Evolutionary conservation across 2,113 vertebrate genomes (phyloP).

Genomic region (Oreotrochilus melanogaster): DNA sequence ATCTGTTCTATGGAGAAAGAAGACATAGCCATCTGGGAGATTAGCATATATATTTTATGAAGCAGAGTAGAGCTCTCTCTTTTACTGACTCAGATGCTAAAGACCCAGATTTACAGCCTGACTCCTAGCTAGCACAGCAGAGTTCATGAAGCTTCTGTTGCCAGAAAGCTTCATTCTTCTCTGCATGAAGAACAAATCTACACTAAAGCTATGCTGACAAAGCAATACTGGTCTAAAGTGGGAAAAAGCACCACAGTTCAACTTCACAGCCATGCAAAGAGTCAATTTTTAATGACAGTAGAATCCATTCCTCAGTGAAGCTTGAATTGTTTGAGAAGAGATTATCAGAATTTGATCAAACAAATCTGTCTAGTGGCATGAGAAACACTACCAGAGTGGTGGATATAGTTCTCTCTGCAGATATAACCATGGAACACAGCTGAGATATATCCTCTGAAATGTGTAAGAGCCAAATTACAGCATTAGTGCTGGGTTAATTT

Average conservation of each 20-base stretch:
- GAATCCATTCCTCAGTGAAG: background rate
- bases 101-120: slow-evolving; percentile 46
- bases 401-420: background rate
- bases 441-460: background rate
- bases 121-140: background rate
- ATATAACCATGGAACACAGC: background rate
- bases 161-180: no score
- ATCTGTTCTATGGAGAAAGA: slow-evolving; percentile 52
- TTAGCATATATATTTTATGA: slow-evolving; percentile 72
- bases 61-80: slow-evolving; percentile 23
- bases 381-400: background rate
- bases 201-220: background rate
- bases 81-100: slow-evolving; percentile 32
- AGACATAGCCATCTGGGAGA: slow-evolving; percentile 60
- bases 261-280: background rate
- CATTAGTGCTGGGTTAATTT: background rate
- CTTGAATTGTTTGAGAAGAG: background rate
- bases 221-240: background rate
- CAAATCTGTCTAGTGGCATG: background rate
- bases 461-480: background rate
- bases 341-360: background rate
- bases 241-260: background rate
- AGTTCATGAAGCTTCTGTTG: slow-evolving; percentile 5
- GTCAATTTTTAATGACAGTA: background rate
- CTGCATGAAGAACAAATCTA: background rate